Evolutionary conservation across 37 sponge, comb jelly and placozoan genomes (phyloP).

Genomic region (Crambe crambe): DNA sequence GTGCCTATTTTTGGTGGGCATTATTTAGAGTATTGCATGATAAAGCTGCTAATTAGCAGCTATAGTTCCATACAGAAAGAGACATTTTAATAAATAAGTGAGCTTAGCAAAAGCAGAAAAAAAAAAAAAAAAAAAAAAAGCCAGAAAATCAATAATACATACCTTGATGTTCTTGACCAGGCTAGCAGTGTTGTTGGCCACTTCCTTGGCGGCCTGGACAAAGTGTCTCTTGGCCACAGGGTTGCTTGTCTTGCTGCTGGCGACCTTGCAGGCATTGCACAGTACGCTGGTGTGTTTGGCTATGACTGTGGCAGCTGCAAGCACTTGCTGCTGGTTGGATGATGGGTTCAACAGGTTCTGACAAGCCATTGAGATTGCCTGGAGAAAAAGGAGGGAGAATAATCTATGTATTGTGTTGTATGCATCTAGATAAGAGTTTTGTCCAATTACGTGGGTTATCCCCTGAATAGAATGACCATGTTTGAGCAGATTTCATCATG

Average conservation of each 20-base stretch:
- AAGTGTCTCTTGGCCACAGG: constrained; percentile 99
- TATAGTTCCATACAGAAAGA: no score
- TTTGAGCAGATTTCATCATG: neutral
- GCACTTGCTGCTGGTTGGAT: constrained; percentile 84
- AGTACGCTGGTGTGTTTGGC: constrained; percentile 97
- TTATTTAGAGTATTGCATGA: no score
- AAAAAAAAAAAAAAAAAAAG: no score
- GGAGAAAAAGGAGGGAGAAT: neutral
- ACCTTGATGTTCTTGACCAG: constrained; percentile 58
- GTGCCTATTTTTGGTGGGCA: no score
- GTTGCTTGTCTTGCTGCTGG: constrained; percentile 88
- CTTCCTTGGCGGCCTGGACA: constrained; percentile 97
- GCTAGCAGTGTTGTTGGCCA: constrained; percentile 85
- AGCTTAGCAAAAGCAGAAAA: no score
- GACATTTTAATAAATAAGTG: no score
- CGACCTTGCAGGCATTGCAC: constrained; percentile 96
- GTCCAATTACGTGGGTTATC: no score
- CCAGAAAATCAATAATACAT: no score
- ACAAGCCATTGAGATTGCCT: constrained; percentile 84
- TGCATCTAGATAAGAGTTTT: no score
- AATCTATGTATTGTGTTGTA: no score
- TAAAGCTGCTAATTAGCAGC: no score
- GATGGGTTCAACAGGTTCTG: constrained; percentile 75
- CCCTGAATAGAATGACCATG: neutral
- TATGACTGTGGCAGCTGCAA: constrained; percentile 95